Percentiles rank a stretch among this genome's conserved stretches.
These are phyloP conservation scores for Hydrolagus affinis DNA, from an alignment of 2,113 vertebrate species.

Conservation along the genomic window DNA sequence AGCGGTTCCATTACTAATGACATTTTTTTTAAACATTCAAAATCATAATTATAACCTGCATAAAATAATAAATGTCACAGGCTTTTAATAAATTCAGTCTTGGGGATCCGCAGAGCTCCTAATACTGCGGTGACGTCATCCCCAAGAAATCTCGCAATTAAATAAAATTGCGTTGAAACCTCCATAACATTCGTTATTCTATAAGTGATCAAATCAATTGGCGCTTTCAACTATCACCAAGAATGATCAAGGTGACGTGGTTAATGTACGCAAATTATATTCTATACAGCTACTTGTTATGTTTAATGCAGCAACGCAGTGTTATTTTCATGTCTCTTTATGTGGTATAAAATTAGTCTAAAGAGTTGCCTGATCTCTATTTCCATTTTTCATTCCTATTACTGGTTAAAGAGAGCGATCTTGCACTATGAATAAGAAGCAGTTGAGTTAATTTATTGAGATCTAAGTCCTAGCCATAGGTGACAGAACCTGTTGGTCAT, in stretches of 20 bases:
- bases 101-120: background rate
- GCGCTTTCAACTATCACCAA: background rate
- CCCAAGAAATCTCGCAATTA: background rate
- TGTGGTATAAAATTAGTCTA: background rate
- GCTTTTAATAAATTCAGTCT: background rate
- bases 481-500: slow-evolving; percentile 79
- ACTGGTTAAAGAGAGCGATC: slow-evolving; percentile 49
- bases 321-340: background rate
- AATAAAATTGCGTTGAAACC: background rate
- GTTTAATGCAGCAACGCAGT: background rate
- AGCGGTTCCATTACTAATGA: too few relatives aligned
- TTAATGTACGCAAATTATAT: slow-evolving; percentile 2
- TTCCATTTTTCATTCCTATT: slow-evolving; percentile 43
- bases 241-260: background rate
- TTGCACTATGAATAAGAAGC: slow-evolving; percentile 57
- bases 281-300: background rate
- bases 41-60: too few relatives aligned
- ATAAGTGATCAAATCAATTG: slow-evolving; percentile 12
- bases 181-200: background rate
- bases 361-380: slow-evolving; percentile 50
- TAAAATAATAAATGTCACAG: background rate
- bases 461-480: slow-evolving; percentile 74
- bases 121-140: background rate
- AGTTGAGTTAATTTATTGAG: slow-evolving; percentile 65
- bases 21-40: too few relatives aligned